Percentiles rank a stretch among this genome's conserved stretches.
These are phyloP conservation scores for Aleiodes testaceus DNA, from an alignment of 2,888 invertebrate species.

Conservation along the genomic window DNA sequence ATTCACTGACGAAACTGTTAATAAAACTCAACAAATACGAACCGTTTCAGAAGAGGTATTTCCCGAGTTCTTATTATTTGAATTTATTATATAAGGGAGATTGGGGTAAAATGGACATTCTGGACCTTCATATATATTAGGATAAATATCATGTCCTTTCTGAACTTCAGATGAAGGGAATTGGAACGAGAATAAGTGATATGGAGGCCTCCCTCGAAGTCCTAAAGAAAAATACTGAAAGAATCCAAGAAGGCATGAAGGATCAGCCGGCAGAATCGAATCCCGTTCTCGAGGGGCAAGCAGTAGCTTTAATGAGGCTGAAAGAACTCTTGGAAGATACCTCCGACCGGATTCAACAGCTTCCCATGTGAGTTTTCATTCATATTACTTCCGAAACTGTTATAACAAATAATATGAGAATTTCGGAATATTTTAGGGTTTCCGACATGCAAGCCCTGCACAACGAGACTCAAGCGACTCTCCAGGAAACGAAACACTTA, in stretches of 20 bases:
- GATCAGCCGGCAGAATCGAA: constrained; percentile 47
- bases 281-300: constrained; percentile 58
- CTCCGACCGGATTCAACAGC: constrained; percentile 58
- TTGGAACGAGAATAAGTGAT: constrained; percentile 55
- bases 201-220: constrained; percentile 58
- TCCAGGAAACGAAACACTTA: constrained; percentile 76
- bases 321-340: constrained; percentile 62
- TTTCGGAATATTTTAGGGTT: constrained; percentile 53
- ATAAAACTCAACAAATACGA: constrained; percentile 51
- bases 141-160: too few relatives aligned
- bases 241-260: constrained; percentile 47
- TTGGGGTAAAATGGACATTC: background rate
- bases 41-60: constrained; percentile 52
- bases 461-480: constrained; percentile 78
- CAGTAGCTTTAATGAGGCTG: constrained; percentile 56
- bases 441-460: constrained; percentile 76
- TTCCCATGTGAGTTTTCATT: constrained; percentile 59
- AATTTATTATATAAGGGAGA: background rate
- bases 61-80: background rate
- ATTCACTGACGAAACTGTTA: constrained; percentile 52
- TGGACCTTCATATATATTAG: too few relatives aligned
- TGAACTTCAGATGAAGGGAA: constrained; percentile 56
- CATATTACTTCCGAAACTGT: constrained; percentile 55
- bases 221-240: constrained; percentile 55
- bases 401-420: constrained; percentile 4